A percentile compares a stretch with the other conserved stretches of the same genome.
phyloP scores from a whole-genome alignment of 2,113 vertebrate species.

The Phodopus roborovskii region DNA sequence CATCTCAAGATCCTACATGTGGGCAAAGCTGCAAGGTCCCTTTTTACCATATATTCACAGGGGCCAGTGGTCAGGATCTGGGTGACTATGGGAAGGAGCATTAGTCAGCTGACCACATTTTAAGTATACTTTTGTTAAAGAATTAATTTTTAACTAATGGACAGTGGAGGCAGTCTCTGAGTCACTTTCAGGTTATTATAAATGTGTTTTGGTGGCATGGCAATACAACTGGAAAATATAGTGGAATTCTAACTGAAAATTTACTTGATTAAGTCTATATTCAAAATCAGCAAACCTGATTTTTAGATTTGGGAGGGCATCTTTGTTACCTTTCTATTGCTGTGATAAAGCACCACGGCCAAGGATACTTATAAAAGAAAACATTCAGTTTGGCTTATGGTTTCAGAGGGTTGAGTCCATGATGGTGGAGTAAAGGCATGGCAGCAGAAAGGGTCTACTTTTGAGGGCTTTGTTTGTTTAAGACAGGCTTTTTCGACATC shows the following conservation, averaged over 20 bases:
- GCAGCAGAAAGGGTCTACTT: background rate
- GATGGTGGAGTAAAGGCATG: background rate
- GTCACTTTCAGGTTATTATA: background rate
- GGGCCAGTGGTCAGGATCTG: background rate
- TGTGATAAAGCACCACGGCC: background rate
- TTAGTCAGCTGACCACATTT: background rate
- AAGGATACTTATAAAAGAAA: background rate
- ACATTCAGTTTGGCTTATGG: background rate
- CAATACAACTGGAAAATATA: constrained; percentile 33
- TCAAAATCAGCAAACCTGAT: constrained; percentile 23
- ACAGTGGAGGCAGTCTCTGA: background rate
- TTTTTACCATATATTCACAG: background rate
- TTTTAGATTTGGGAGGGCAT: background rate
- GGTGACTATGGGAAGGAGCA: background rate
- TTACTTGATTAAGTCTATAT: constrained; percentile 26
- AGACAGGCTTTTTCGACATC: background rate
- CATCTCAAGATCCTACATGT: constrained; percentile 19
- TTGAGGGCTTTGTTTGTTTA: background rate
- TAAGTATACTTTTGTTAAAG: background rate
- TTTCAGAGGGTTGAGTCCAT: background rate
- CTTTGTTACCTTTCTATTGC: background rate
- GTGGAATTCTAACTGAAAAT: constrained; percentile 35
- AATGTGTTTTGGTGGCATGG: constrained; percentile 26
- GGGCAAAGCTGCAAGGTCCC: background rate
- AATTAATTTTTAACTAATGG: background rate